phyloP scores from a whole-genome alignment of 2,888 invertebrate genomes.

The Pristionchus mayeri region DNA sequence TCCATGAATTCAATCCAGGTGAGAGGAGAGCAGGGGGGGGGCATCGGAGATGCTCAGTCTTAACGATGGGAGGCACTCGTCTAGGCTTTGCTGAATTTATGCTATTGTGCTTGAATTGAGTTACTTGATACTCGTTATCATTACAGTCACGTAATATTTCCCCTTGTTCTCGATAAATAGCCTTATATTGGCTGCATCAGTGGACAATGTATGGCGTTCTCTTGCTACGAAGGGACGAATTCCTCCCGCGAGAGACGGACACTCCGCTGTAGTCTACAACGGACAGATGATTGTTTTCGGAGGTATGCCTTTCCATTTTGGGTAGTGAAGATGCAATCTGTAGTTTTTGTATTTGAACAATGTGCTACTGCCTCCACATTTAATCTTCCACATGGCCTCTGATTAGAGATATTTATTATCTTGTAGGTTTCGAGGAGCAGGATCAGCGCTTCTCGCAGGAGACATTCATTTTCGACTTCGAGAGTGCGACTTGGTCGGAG shows the following conservation, averaged over 20 bases:
- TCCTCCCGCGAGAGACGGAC: constrained; percentile 91
- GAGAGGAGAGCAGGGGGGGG: constrained; percentile 70
- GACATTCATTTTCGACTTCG: constrained; percentile 85
- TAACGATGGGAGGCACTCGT: too few relatives aligned
- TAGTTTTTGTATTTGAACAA: too few relatives aligned
- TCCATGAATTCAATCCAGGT: constrained; percentile 88
- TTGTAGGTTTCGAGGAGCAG: constrained; percentile 32
- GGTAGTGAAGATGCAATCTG: not conserved
- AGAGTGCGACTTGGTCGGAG: constrained; percentile 83
- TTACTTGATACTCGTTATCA: too few relatives aligned
- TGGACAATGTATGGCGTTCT: constrained; percentile 76
- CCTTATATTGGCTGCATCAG: constrained; percentile 75
- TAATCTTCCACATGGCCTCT: too few relatives aligned
- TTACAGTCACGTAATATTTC: too few relatives aligned
- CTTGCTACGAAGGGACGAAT: constrained; percentile 81
- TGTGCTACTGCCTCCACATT: too few relatives aligned
- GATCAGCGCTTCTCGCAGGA: constrained; percentile 83
- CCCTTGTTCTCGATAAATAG: not conserved
- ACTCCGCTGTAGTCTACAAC: constrained; percentile 83
- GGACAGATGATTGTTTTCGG: constrained; percentile 88
- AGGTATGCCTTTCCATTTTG: constrained; percentile 81
- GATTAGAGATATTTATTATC: too few relatives aligned
- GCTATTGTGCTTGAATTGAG: too few relatives aligned
- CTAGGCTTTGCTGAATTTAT: not conserved
- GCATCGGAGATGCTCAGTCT: not conserved